A percentile compares a stretch with the other conserved stretches of the same genome.
These are phyloP conservation scores for Eumeta japonica DNA, from an alignment of 1,140 invertebrate species.

Conservation along the genomic window DNA sequence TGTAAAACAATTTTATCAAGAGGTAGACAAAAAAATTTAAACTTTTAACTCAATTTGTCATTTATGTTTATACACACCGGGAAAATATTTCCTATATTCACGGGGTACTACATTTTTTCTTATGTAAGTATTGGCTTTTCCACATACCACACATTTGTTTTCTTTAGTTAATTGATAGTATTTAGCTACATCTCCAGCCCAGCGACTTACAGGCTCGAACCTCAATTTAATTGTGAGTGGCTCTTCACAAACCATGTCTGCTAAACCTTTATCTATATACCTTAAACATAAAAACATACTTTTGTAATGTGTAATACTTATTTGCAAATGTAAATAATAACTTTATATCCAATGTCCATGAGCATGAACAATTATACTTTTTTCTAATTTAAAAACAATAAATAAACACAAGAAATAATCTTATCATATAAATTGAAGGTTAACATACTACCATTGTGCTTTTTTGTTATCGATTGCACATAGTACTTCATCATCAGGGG, in stretches of 20 bases:
- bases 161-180: conserved; percentile 75
- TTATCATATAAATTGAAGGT: not conserved
- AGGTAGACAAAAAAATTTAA: not conserved
- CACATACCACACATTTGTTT: conserved; percentile 86
- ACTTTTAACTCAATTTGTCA: conserved; percentile 1
- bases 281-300: too few relatives aligned
- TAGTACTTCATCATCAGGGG: conserved; percentile 75
- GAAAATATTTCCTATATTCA: conserved; percentile 83
- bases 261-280: conserved; percentile 68
- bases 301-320: too few relatives aligned
- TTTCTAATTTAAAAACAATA: not conserved
- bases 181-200: conserved; percentile 65
- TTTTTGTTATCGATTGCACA: conserved; percentile 83
- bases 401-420: not conserved
- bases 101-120: conserved; percentile 81
- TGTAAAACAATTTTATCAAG: too few relatives aligned
- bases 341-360: not conserved
- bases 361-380: not conserved
- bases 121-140: conserved; percentile 67
- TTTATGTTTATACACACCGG: conserved; percentile 53
- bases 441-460: conserved; percentile 67
- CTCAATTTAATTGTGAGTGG: conserved; percentile 73
- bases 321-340: too few relatives aligned
- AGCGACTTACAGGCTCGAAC: conserved; percentile 80
- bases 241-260: conserved; percentile 61